Base-by-base conservation (phyloP, 2,888 invertebrate species). In the Thymelicus sylvestris region DNA sequence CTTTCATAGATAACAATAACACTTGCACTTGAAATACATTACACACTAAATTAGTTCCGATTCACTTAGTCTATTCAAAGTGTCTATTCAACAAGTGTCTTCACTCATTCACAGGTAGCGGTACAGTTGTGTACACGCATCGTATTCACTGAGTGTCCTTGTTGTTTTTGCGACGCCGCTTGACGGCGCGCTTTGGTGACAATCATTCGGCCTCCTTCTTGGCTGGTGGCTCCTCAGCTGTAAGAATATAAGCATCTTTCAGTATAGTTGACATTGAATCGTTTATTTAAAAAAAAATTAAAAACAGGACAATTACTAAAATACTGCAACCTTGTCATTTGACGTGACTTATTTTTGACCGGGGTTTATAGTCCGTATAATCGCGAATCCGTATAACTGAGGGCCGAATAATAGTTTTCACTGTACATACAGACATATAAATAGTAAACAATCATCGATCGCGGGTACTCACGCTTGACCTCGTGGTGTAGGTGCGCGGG, bases 141-240 rank as follows among this genome's bases (percentile, higher is more conserved):
- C 13, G 13, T 44, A n/a, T 61, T 77, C 74, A 80, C 79, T 87
- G 89, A 66, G 79, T 73, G 78, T 92, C 93, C 86, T 92, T 91
- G 72, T 89, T 75, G 83, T 92, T 88, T 83, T 93, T 93, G 88
- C 92, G 92, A 79, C 93, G 92, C 80, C 93, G 82, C 74, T 93
- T 93, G 79, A 92, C 92, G 89, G 88, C 93, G 92, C 93, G 93
- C 81, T 93, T 93, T 38, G 92, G 90, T 82, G 93, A 88, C 81
- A 87, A 93, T 93, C 93, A 93, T 87, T 93, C 93, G 72, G 83
- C 80, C 86, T 93, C 93, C 74, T 93, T 93, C 83, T 93, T 93
- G 57, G 76, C 84, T 74, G 88, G 92, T 74, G 90, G 88, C 69
- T 93, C 93, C 76, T 93, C 93, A 73, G 82, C 92, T 90, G 85